phyloP scores from a whole-genome alignment of 2,888 invertebrate genomes.

The Epirrhoe alternata region DNA sequence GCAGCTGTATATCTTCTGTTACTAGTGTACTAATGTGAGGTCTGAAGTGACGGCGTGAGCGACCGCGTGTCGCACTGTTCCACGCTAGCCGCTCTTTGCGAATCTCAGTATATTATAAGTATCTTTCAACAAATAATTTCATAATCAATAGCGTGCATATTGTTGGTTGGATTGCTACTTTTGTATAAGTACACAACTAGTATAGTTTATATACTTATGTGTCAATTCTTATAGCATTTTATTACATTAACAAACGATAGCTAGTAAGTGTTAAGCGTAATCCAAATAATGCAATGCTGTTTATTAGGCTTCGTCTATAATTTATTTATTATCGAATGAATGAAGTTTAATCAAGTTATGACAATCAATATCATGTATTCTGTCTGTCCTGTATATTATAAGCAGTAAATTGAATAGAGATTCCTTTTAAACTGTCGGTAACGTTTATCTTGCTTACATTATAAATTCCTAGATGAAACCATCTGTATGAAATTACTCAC shows the following conservation, averaged over 20 bases:
- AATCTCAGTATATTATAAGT: conserved; percentile 64
- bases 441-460: conserved; percentile 14
- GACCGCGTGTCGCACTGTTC: conserved; percentile 45
- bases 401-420: conserved; percentile 22
- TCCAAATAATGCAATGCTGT: conserved; percentile 70
- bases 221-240: conserved; percentile 86
- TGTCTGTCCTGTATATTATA: conserved; percentile 28
- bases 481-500: conserved; percentile 42
- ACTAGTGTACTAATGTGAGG: conserved; percentile 70
- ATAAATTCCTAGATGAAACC: conserved; percentile 2
- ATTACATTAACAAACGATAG: conserved; percentile 83
- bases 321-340: conserved; percentile 53
- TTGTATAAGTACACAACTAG: conserved; percentile 85
- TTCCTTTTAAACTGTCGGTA: conserved; percentile 27
- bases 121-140: conserved; percentile 78
- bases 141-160: conserved; percentile 82
- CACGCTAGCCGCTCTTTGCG: conserved; percentile 44
- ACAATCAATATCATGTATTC: conserved; percentile 40
- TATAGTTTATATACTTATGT: conserved; percentile 86
- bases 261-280: conserved; percentile 84
- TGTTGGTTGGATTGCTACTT: conserved; percentile 83
- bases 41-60: conserved; percentile 68
- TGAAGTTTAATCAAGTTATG: conserved; percentile 42
- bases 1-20: conserved; percentile 70
- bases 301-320: conserved; percentile 67